Percentiles rank a stretch among this genome's conserved stretches.
phyloP scores from a whole-genome alignment of 64 coral and sea anemone species.

The Catalaphyllia jardinei region DNA sequence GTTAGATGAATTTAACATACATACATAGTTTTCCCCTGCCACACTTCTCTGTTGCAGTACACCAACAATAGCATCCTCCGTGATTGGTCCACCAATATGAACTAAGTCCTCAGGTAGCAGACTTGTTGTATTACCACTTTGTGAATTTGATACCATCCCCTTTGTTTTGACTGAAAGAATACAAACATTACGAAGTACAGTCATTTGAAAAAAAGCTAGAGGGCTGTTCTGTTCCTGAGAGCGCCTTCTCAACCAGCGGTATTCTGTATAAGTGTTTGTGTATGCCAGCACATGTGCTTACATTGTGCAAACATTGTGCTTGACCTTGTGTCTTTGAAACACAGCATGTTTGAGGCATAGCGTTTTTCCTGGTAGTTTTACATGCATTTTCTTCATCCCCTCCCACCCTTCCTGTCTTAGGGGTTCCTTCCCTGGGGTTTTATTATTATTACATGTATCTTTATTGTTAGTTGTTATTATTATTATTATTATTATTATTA shows the following conservation, averaged over 20 bases:
- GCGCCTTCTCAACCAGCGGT: too few species aligned
- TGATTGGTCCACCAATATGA: conserved; percentile 69
- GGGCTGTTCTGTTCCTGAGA: too few species aligned
- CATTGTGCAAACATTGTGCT: background rate
- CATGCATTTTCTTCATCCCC: too few species aligned
- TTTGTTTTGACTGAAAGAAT: conserved; percentile 50
- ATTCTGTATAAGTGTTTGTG: background rate
- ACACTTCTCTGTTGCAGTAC: conserved; percentile 56
- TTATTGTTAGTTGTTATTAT: too few species aligned
- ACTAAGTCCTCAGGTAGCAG: conserved; percentile 60
- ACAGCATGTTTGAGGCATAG: too few species aligned
- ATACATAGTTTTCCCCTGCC: conserved; percentile 60
- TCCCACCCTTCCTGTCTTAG: too few species aligned
- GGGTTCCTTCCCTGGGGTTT: too few species aligned
- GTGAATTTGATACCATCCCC: conserved; percentile 50
- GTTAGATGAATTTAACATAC: background rate
- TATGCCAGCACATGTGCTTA: background rate
- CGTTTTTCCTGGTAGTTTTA: too few species aligned
- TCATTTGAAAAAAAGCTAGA: background rate
- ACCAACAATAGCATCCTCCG: conserved; percentile 70
- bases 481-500: too few species aligned
- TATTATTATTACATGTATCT: too few species aligned
- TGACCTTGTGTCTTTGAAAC: too few species aligned
- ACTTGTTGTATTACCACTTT: conserved; percentile 30
- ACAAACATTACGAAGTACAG: background rate